phyloP scores from a whole-genome alignment of 2,113 vertebrate species.

The Silurus meridionalis region DNA sequence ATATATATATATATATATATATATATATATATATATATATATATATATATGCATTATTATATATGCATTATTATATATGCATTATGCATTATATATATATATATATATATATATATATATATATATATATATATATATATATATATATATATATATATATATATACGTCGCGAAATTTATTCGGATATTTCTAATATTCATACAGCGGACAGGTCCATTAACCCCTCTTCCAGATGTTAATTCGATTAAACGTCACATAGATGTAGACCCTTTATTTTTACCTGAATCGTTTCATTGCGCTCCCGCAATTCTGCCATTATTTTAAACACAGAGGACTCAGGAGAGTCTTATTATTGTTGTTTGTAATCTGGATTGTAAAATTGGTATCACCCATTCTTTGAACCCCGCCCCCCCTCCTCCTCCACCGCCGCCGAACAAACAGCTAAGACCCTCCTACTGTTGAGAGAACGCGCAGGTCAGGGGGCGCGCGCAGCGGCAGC shows the following conservation, averaged over 20 bases:
- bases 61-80: too few relatives aligned
- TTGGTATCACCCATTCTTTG: not conserved
- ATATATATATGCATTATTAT: too few relatives aligned
- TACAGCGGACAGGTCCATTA: too few relatives aligned
- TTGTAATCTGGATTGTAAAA: not conserved
- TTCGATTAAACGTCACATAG: not conserved
- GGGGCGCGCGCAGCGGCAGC: not conserved
- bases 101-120: too few relatives aligned
- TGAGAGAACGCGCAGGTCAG: not conserved
- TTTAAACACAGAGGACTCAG: not conserved
- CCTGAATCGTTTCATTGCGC: not conserved
- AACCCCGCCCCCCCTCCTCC: not conserved
- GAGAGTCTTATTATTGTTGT: not conserved
- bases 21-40: too few relatives aligned
- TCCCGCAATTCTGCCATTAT: not conserved
- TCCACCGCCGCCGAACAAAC: not conserved
- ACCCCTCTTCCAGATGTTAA: not conserved
- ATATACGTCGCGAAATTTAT: too few relatives aligned
- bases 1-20: too few relatives aligned
- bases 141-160: too few relatives aligned
- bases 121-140: too few relatives aligned
- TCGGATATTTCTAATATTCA: too few relatives aligned
- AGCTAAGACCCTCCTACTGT: not conserved
- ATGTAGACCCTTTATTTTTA: not conserved
- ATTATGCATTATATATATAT: too few relatives aligned